Base-by-base conservation (phyloP, 2,113 vertebrate species). In the Monopterus albus region DNA sequence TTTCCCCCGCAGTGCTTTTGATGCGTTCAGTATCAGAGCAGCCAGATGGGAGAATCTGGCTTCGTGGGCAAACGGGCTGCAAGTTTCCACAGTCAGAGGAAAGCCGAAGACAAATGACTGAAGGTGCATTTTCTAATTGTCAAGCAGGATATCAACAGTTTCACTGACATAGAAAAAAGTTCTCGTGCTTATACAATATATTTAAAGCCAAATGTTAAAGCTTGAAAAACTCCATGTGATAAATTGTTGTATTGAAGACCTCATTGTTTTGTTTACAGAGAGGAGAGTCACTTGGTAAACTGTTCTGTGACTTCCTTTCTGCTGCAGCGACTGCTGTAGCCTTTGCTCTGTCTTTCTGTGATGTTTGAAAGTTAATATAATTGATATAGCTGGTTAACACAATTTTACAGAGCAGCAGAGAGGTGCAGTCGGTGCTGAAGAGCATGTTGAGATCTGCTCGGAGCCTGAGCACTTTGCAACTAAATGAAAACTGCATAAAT, bases 401-500 rank as follows among this genome's bases (percentile, higher is more conserved):
- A 72, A 35, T 11, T 23, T 5, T 47, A 20, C 35, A 26, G 33
- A 62, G 42, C 47, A 13, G 4, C 15, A 38, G 8, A 29, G n/a
- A 8, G 2, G 14, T n/a, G 1, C 1, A 9, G 7, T 8, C 40
- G 72, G 23, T 33, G 43, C 8, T 31, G 8, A 31, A 31, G 8
- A 7, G 29, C 29, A 31, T 6, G 8, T 6, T 31, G 29, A 7
- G 29, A 31, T 31, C 29, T 15, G 4, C 42, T 56, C 20, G 5
- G 29, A 61, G 59, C 72, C 38, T 29, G 45, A 57, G 57, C 79
- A 45, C 29, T 79, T 60, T 14, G 26, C 12, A 36, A 20, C 25
- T 29, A 28, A 80, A 66, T 2, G 20, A 33, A 55, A 63, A 46
- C 10, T 46, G 71, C 55, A 63, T 69, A 17, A 53, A 75, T 83